These are phyloP conservation scores for Meloe dianella DNA, from an alignment of 2,888 invertebrate species.

Conservation along the genomic window DNA sequence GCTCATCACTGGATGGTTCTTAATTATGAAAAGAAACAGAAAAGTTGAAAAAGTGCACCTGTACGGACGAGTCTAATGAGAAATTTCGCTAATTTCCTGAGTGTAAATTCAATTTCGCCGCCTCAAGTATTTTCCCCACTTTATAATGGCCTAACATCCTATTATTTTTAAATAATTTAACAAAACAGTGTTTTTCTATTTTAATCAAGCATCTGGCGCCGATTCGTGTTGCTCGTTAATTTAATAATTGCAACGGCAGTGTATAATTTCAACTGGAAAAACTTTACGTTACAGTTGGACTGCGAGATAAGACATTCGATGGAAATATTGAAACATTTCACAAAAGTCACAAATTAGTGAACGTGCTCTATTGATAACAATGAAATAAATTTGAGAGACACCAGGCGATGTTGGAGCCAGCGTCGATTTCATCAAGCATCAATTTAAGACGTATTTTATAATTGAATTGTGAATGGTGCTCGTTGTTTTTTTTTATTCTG, in stretches of 20 bases:
- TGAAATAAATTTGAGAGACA: slow-evolving; percentile 28
- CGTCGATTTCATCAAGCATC: slow-evolving; percentile 29
- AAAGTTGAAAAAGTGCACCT: slow-evolving; percentile 7
- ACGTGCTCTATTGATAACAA: slow-evolving; percentile 28
- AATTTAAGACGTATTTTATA: slow-evolving; percentile 34
- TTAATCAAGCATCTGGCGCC: slow-evolving; percentile 9
- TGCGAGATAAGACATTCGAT: neutral
- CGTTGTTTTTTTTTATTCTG: neutral
- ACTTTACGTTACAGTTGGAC: neutral
- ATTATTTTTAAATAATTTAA: neutral
- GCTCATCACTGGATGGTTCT: slow-evolving; percentile 1
- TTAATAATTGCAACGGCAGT: neutral
- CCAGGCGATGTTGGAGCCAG: slow-evolving; percentile 23
- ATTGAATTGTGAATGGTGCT: slow-evolving; percentile 21
- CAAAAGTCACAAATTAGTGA: slow-evolving; percentile 30
- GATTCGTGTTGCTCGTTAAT: neutral
- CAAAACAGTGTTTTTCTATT: slow-evolving; percentile 3
- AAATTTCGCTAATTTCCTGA: slow-evolving; percentile 18
- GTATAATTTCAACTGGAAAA: neutral
- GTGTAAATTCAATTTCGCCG: slow-evolving; percentile 17
- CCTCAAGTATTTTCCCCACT: neutral
- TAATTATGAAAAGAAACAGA: slow-evolving; percentile 16
- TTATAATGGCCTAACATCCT: neutral
- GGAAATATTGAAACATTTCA: slow-evolving; percentile 19
- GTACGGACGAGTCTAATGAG: slow-evolving; percentile 13